Conservation (phyloP, 2,888 invertebrate genomes). For the Heliconius aoede region DNA sequence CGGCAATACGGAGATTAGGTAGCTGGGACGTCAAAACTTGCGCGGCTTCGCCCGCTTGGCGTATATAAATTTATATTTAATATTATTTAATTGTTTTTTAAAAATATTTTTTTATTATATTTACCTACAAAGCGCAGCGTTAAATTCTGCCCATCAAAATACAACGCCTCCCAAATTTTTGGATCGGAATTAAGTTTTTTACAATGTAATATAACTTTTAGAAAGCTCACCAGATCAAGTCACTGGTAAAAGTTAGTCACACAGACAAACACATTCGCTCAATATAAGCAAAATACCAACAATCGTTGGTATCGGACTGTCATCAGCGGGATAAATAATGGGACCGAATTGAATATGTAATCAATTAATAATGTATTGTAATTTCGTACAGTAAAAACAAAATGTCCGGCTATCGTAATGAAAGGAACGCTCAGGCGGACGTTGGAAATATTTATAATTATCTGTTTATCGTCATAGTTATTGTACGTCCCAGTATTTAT, state of each 20-base stretch:
- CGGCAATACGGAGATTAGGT: background rate
- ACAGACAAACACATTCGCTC: constrained; percentile 4
- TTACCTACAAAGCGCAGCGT: no score
- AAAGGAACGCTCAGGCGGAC: background rate
- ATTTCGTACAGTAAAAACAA: constrained; percentile 24
- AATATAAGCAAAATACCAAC: constrained; percentile 18
- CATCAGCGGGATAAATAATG: constrained; percentile 35
- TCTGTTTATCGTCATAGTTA: background rate
- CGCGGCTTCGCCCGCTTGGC: no score
- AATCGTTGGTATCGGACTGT: constrained; percentile 10
- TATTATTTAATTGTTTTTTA: no score
- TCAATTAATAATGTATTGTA: constrained; percentile 33
- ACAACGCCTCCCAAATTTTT: no score
- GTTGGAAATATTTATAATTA: constrained; percentile 16
- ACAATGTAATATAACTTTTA: no score
- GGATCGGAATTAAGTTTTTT: no score
- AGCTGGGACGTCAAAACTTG: background rate
- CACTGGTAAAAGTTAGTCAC: background rate
- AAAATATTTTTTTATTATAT: no score
- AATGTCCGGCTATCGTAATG: constrained; percentile 8
- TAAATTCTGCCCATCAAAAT: no score
- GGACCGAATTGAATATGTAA: constrained; percentile 33
- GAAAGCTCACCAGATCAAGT: no score
- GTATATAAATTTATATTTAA: background rate
- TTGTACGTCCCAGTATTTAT: background rate